A percentile compares a stretch with the other conserved stretches of the same genome.
phyloP scores from a whole-genome alignment of 2,797 vertebrate genomes.

The Crocodylus rhombifer region DNA sequence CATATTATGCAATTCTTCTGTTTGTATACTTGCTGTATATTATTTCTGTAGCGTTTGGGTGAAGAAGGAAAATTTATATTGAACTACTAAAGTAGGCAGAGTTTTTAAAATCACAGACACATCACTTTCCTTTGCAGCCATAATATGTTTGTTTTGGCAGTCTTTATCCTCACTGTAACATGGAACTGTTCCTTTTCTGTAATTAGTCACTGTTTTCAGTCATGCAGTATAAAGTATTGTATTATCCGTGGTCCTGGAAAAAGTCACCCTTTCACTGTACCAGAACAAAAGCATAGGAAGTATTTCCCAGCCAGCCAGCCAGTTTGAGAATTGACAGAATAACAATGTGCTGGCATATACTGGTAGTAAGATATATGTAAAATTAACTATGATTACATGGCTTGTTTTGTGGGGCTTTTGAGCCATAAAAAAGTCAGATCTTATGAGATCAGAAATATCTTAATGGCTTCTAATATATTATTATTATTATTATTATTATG shows the following conservation, averaged over 20 bases:
- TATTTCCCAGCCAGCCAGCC: conserved; percentile 13
- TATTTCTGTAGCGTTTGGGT: conserved; percentile 28
- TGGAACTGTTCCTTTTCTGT: conserved; percentile 59
- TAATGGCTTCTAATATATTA: neutral
- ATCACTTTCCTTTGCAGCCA: conserved; percentile 70
- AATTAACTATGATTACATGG: fast-evolving
- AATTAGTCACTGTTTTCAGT: conserved; percentile 67
- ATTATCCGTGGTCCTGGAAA: conserved; percentile 71
- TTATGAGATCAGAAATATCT: fast-evolving
- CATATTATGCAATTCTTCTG: fast-evolving
- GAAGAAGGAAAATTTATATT: conserved; percentile 63
- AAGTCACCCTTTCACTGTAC: conserved; percentile 49
- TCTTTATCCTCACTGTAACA: conserved; percentile 22
- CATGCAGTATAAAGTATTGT: conserved; percentile 35
- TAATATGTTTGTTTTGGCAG: conserved; percentile 72
- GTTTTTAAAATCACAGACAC: conserved; percentile 75
- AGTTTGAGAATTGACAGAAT: neutral
- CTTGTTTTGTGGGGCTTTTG: fast-evolving
- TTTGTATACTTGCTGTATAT: neutral
- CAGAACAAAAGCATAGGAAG: conserved; percentile 52
- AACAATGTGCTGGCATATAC: fast-evolving
- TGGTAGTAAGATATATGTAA: neutral
- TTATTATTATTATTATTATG: neutral
- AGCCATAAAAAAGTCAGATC: fast-evolving
- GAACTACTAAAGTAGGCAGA: conserved; percentile 68